Conservation (phyloP, 2,888 invertebrate species). For the Drosophila greeni region DNA sequence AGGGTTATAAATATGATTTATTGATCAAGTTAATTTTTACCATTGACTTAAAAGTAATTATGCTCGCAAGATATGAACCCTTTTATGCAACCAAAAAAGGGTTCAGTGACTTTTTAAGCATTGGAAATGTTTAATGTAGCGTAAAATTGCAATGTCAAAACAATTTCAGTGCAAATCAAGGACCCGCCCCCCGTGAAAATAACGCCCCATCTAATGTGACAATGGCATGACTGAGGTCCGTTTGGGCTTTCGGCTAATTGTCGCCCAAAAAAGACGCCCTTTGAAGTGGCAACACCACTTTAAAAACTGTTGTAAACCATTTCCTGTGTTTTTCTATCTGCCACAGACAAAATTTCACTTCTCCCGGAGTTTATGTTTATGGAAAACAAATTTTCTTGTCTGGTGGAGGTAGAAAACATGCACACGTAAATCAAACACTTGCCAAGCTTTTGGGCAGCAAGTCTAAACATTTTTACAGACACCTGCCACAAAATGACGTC, state of each 20-base stretch:
- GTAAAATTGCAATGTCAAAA: constrained; percentile 65
- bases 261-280: constrained; percentile 50
- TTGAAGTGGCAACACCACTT: constrained; percentile 51
- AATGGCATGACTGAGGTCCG: constrained; percentile 58
- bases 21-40: neutral
- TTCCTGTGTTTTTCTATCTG: constrained; percentile 61
- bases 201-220: constrained; percentile 51
- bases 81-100: constrained; percentile 9
- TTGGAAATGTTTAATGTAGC: constrained; percentile 58
- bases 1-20: neutral
- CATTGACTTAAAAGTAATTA: constrained; percentile 24
- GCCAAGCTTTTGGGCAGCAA: constrained; percentile 46
- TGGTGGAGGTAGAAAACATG: constrained; percentile 7
- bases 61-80: neutral
- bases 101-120: constrained; percentile 51
- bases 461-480: constrained; percentile 75
- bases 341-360: constrained; percentile 33
- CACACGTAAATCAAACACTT: constrained; percentile 64
- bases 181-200: constrained; percentile 5
- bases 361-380: constrained; percentile 57
- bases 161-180: constrained; percentile 50
- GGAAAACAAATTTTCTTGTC: constrained; percentile 54
- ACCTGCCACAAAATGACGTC: constrained; percentile 72
- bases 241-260: constrained; percentile 55
- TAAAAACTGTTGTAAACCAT: constrained; percentile 51